Conservation (phyloP, 1,140 invertebrate genomes). For the Penaeus vannamei region DNA sequence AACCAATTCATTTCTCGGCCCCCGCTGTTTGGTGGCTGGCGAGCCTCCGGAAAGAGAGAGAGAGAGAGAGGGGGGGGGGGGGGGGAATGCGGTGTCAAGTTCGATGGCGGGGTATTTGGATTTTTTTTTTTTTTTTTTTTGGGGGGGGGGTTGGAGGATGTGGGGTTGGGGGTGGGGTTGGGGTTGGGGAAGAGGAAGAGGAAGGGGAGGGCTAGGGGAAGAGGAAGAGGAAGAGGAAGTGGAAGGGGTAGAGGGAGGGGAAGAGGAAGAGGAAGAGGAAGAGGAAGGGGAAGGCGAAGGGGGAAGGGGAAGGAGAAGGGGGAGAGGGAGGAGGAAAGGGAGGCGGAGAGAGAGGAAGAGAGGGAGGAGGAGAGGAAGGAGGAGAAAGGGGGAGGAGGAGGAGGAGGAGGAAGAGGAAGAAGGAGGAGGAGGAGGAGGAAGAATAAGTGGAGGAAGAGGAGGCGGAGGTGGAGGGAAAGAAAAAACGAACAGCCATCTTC, state of each 20-base stretch:
- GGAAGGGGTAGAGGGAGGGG: background rate
- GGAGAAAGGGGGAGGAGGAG: no score
- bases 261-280: background rate
- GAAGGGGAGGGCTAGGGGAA: background rate
- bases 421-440: background rate
- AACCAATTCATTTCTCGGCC: no score
- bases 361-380: no score
- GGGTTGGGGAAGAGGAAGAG: background rate
- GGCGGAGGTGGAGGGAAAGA: background rate
- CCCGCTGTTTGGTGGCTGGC: no score
- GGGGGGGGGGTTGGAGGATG: background rate
- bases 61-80: no score
- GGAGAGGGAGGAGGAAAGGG: no score
- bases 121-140: background rate
- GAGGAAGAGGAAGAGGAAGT: background rate
- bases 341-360: rapidly evolving
- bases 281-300: background rate
- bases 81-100: no score
- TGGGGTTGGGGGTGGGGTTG: background rate
- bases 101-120: background rate
- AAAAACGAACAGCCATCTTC: no score
- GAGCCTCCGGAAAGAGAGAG: no score
- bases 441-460: background rate
- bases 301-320: no score
- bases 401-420: no score